A percentile compares a stretch with the other conserved stretches of the same genome.
phyloP scores from a whole-genome alignment of 2,888 invertebrate genomes.

The Phengaris arion region DNA sequence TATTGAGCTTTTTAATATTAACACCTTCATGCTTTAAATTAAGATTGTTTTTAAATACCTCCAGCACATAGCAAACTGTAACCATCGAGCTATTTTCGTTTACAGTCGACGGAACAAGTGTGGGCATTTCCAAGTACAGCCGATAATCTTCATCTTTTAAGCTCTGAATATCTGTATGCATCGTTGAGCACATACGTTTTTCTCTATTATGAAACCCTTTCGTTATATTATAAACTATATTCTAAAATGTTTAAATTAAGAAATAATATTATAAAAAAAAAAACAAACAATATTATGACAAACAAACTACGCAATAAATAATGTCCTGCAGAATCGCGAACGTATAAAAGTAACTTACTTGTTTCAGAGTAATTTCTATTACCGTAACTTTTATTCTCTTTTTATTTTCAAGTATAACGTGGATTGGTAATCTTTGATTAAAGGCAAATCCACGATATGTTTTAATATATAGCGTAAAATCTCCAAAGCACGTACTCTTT shows the following conservation, averaged over 20 bases:
- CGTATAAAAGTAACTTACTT: constrained; percentile 47
- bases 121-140: constrained; percentile 61
- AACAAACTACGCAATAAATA: constrained; percentile 1
- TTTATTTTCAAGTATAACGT: constrained; percentile 56
- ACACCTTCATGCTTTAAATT: not conserved
- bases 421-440: constrained; percentile 58
- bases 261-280: too few relatives aligned
- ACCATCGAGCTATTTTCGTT: constrained; percentile 55
- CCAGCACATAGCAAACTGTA: constrained; percentile 58
- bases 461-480: constrained; percentile 52
- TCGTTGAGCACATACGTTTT: constrained; percentile 51
- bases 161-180: constrained; percentile 49
- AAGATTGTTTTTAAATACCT: constrained; percentile 47
- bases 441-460: constrained; percentile 59
- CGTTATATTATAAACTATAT: constrained; percentile 54
- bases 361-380: constrained; percentile 52
- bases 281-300: not conserved
- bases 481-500: constrained; percentile 53
- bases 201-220: constrained; percentile 59
- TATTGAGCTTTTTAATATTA: not conserved
- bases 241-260: constrained; percentile 50
- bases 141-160: constrained; percentile 50
- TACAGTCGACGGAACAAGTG: constrained; percentile 57
- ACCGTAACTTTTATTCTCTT: constrained; percentile 49
- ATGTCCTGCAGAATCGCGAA: not conserved